Conservation (phyloP, 2,797 vertebrate species). For the Numenius phaeopus region DNA sequence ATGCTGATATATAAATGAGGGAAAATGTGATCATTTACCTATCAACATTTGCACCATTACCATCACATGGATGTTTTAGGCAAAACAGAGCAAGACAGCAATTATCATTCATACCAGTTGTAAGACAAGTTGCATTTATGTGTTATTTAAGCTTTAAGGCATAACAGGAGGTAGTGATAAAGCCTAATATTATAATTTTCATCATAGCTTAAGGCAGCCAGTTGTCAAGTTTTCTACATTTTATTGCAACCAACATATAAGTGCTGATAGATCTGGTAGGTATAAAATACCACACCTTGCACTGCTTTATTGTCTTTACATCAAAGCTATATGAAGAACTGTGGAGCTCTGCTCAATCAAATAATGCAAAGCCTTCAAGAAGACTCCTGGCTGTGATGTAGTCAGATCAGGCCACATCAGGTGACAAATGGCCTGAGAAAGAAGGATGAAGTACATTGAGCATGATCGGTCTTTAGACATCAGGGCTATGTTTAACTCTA, state of each 20-base stretch:
- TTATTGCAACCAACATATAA: not conserved
- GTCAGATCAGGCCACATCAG: not conserved
- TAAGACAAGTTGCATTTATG: not conserved
- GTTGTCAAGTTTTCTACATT: not conserved
- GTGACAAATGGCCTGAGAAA: not conserved
- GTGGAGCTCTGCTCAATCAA: not conserved
- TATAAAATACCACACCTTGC: not conserved
- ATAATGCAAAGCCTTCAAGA: not conserved
- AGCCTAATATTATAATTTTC: not conserved
- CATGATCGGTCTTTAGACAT: not conserved
- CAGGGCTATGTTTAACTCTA: not conserved
- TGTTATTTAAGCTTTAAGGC: not conserved
- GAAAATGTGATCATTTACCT: not conserved
- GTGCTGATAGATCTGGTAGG: not conserved
- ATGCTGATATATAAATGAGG: not conserved
- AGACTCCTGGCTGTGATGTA: not conserved
- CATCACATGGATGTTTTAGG: not conserved
- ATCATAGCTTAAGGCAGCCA: not conserved
- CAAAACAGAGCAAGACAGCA: not conserved
- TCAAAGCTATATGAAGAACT: not conserved
- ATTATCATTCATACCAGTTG: not conserved
- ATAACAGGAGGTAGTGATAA: not conserved
- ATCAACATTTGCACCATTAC: not conserved
- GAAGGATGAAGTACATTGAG: not conserved
- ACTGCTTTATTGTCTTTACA: not conserved